phyloP scores from a whole-genome alignment of 1,140 invertebrate species.

The Drosophila saltans region DNA sequence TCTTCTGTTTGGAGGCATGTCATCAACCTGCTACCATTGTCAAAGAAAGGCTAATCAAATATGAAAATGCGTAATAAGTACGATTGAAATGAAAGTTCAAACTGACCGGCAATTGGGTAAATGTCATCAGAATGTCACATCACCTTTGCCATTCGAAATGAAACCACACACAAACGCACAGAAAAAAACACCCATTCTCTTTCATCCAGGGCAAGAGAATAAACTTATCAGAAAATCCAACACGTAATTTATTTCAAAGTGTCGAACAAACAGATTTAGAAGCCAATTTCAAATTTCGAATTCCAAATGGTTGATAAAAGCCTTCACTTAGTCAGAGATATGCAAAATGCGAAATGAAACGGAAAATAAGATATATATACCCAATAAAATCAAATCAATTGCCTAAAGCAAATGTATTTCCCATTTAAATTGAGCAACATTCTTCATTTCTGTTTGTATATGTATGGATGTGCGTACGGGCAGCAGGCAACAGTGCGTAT shows the following conservation, averaged over 20 bases:
- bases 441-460: background rate
- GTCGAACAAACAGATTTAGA: constrained; percentile 34
- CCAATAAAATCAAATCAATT: constrained; percentile 42
- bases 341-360: constrained; percentile 32
- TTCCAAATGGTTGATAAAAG: constrained; percentile 37
- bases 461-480: background rate
- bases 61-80: constrained; percentile 33
- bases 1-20: background rate
- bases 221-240: constrained; percentile 23
- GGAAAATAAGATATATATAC: background rate
- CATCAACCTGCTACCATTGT: constrained; percentile 10
- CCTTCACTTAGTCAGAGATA: constrained; percentile 36
- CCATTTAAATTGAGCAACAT: constrained; percentile 27
- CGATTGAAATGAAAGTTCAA: constrained; percentile 5
- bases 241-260: constrained; percentile 16
- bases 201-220: too few relatives aligned
- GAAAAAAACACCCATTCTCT: background rate
- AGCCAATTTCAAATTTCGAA: constrained; percentile 5
- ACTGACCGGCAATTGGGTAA: constrained; percentile 26
- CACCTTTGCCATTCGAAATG: constrained; percentile 57
- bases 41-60: constrained; percentile 37
- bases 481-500: constrained; percentile 55
- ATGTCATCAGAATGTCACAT: constrained; percentile 5
- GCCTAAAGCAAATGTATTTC: constrained; percentile 1
- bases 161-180: background rate